phyloP scores from a whole-genome alignment of 2,113 vertebrate species.

The Leucopternis melanops region DNA sequence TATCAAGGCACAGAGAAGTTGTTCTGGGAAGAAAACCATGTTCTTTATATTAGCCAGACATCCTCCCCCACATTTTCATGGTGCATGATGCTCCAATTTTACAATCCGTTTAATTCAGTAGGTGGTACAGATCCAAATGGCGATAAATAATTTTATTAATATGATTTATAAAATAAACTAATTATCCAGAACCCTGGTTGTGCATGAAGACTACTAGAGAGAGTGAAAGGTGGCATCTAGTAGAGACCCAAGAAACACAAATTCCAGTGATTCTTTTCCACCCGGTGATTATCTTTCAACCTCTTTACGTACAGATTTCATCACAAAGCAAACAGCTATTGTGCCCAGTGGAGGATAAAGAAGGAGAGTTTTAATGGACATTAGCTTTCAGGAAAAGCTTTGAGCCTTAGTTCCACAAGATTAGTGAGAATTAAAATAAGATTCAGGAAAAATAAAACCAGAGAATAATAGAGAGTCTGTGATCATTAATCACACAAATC shows the following conservation, averaged over 20 bases:
- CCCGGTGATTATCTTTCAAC: not conserved
- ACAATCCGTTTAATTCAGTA: not conserved
- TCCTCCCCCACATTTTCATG: not conserved
- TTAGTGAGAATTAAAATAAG: constrained; percentile 54
- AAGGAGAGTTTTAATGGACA: not conserved
- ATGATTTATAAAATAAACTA: constrained; percentile 28
- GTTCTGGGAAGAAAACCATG: constrained; percentile 21
- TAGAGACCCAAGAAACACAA: not conserved
- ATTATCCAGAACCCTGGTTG: not conserved
- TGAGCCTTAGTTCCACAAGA: constrained; percentile 29
- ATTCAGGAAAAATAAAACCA: constrained; percentile 36
- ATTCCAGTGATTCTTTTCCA: constrained; percentile 13
- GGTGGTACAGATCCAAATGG: not conserved
- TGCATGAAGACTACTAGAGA: not conserved
- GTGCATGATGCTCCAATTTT: not conserved
- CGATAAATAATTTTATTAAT: not conserved
- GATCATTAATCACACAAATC: constrained; percentile 39
- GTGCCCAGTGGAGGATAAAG: constrained; percentile 19
- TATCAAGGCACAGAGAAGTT: not conserved
- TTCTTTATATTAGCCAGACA: not conserved
- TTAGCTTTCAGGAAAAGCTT: constrained; percentile 48
- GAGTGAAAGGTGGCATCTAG: not conserved
- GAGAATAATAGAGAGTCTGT: constrained; percentile 33
- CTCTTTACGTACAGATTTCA: constrained; percentile 16
- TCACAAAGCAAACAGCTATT: constrained; percentile 12